Conservation (phyloP, 2,797 vertebrate species). For the Argentina silus region DNA sequence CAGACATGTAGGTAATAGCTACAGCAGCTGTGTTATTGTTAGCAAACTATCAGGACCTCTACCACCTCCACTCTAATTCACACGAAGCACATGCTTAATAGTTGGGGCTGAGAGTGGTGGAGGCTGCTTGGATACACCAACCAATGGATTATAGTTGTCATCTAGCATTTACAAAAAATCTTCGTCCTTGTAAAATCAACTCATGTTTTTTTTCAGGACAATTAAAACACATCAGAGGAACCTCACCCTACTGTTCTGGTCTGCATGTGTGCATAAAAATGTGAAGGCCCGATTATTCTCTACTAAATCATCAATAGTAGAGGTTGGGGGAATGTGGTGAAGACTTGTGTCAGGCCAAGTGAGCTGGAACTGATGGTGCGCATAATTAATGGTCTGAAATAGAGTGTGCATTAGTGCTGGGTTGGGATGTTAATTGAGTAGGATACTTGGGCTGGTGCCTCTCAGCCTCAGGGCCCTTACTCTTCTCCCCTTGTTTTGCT, state of each 20-base stretch:
- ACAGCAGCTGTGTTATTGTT: conserved; percentile 20
- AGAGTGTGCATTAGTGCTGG: conserved; percentile 77
- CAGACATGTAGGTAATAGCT: conserved; percentile 25
- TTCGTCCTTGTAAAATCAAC: too few species aligned
- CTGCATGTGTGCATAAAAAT: too few species aligned
- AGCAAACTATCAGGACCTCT: conserved; percentile 34
- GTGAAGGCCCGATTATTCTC: too few species aligned
- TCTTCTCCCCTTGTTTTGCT: conserved; percentile 57
- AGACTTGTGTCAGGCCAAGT: conserved; percentile 74
- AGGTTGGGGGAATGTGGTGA: conserved; percentile 63
- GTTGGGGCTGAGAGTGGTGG: too few species aligned
- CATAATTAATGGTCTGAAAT: conserved; percentile 82
- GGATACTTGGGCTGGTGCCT: conserved; percentile 73
- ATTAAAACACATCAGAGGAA: conserved; percentile 19
- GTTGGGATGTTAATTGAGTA: conserved; percentile 80
- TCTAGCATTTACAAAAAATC: too few species aligned
- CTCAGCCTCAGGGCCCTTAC: conserved; percentile 67
- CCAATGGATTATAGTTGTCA: too few species aligned
- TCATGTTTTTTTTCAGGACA: conserved; percentile 9
- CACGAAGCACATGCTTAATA: too few species aligned
- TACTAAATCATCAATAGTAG: conserved; percentile 59
- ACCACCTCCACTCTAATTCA: too few species aligned
- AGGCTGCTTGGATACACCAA: too few species aligned
- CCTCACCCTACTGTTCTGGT: too few species aligned
- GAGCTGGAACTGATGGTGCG: conserved; percentile 78